A percentile compares a stretch with the other conserved stretches of the same genome.
These are phyloP conservation scores for Tetragonula carbonaria DNA, from an alignment of 2,888 invertebrate species.

Conservation along the genomic window DNA sequence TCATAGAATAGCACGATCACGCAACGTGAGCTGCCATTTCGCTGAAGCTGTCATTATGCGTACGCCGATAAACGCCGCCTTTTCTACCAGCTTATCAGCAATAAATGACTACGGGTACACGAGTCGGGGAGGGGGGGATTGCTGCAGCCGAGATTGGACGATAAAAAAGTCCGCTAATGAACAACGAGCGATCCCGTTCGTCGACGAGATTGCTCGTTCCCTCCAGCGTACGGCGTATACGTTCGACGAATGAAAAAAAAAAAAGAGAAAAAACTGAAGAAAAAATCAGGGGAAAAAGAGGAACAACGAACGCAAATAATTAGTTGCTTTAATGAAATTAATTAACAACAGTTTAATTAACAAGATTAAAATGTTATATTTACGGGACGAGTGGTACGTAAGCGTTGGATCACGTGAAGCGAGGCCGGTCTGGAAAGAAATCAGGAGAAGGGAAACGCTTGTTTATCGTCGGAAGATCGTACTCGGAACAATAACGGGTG, in stretches of 20 bases:
- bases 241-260: not conserved
- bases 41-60: constrained; percentile 66
- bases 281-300: not conserved
- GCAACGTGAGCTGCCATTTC: constrained; percentile 59
- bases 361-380: not conserved
- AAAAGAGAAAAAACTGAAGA: not conserved
- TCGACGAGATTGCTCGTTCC: not conserved
- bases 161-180: constrained; percentile 66
- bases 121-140: constrained; percentile 40
- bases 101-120: constrained; percentile 64
- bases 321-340: not conserved
- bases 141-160: constrained; percentile 58
- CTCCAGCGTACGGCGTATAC: not conserved
- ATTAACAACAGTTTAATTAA: constrained; percentile 2
- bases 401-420: not conserved
- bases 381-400: not conserved
- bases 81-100: constrained; percentile 60
- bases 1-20: constrained; percentile 55
- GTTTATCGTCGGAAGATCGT: constrained; percentile 15
- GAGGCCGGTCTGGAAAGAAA: not conserved
- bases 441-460: constrained; percentile 23
- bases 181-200: constrained; percentile 46
- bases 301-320: not conserved
- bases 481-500: constrained; percentile 15
- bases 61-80: constrained; percentile 64